phyloP scores from a whole-genome alignment of 2,888 invertebrate genomes.

The Oegoconia quadripuncta region DNA sequence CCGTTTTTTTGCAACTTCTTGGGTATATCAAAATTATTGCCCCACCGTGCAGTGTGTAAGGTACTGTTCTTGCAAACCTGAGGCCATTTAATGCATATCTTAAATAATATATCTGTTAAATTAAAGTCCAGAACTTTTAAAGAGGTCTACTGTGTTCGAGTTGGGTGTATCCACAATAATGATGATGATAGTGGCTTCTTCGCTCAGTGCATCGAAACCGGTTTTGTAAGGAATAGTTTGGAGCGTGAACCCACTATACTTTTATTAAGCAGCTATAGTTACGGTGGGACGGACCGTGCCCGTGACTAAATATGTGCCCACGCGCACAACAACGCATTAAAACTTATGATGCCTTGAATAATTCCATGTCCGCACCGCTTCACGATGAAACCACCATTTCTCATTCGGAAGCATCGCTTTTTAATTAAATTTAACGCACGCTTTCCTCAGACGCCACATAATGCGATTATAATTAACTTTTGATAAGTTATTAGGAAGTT shows the following conservation, averaged over 20 bases:
- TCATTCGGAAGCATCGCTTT: conserved; percentile 53
- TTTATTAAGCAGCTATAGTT: conserved; percentile 55
- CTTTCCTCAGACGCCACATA: conserved; percentile 54
- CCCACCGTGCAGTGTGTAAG: background rate
- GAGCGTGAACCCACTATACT: conserved; percentile 44
- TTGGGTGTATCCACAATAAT: conserved; percentile 7
- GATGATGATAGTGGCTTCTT: background rate
- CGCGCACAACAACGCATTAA: conserved; percentile 50
- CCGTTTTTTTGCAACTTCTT: conserved; percentile 1
- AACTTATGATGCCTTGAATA: conserved; percentile 52
- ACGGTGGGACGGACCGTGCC: conserved; percentile 45
- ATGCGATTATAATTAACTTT: conserved; percentile 61
- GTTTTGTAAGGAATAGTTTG: conserved; percentile 60
- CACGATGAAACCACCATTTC: conserved; percentile 33
- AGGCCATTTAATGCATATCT: too few species aligned
- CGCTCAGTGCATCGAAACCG: conserved; percentile 45
- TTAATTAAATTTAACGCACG: conserved; percentile 68
- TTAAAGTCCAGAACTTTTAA: too few species aligned
- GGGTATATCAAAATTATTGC: background rate
- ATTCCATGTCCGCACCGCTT: conserved; percentile 37
- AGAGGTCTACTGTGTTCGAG: background rate
- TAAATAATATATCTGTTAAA: too few species aligned
- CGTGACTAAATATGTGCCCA: conserved; percentile 71
- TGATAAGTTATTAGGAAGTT: conserved; percentile 39
- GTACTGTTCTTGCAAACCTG: background rate